Evolutionary conservation across 92 coral and sea anemone genomes (phyloP), one percentile per base, ranked within the genome.

Genomic region (Meandrina meandrites): DNA sequence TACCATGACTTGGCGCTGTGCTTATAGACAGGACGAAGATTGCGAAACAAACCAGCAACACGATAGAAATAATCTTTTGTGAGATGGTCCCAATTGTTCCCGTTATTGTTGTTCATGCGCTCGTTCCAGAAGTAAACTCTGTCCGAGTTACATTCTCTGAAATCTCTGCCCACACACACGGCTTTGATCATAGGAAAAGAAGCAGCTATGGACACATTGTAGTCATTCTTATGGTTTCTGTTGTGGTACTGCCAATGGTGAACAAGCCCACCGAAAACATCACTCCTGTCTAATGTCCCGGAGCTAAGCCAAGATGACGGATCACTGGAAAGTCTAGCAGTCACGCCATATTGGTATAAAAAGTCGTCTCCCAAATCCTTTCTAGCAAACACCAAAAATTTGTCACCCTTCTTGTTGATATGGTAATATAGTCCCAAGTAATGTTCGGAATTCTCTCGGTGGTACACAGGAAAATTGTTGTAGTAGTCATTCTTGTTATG

Each of bases 141-240:
- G 40, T 91, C 93, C 34, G 96, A 94, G 79, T 91, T 87, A 62
- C 96, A 94, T 58, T 90, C 85, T 35, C 94, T 70, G 76, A 94
- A 94, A 73, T 87, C 94, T 19, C 87, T 66, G 13, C 91, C 94
- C 22, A 94, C 96, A 19, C 96, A 94, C 22, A 94, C 89, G 3
- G 96, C 94, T 79, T 90, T 90, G 77, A 90, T 79, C 53, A 42
- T 75, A 0, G 77, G 90, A 2, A 78, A 73, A 34, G 30, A 57
- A 30, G 56, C 11, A 35, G 24, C 31, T 4, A 58, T 67, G 32
- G 6, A 21, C 16, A 28, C 89, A 40, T 11, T 5, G 67, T 68
- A 72, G 69, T 71, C 27, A 5, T n/a, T 75, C 19, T 35, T 32
- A 7, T 86, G 90, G 0, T 91, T 85, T 13, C 76, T 36, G 75